These are phyloP conservation scores for Danio choprae DNA, from an alignment of 2,797 vertebrate genomes.

Conservation along the genomic window DNA sequence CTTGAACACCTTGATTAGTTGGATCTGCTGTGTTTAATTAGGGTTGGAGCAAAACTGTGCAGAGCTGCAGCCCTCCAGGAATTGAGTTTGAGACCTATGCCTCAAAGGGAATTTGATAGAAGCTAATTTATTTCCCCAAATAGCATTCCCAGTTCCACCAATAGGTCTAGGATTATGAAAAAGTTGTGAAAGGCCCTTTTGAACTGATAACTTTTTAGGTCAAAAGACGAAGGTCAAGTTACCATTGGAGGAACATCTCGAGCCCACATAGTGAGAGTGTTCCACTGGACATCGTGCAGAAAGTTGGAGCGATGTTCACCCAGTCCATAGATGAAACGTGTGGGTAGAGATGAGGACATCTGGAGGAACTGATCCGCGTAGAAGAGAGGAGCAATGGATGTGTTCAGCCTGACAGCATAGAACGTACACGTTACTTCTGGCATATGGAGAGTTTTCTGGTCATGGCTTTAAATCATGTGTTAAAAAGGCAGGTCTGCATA, in stretches of 20 bases:
- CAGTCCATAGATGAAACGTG: conserved; percentile 83
- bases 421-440: neutral
- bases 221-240: neutral
- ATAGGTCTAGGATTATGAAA: too few species aligned
- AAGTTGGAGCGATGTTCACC: conserved; percentile 86
- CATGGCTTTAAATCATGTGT: neutral
- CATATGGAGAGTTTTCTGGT: neutral
- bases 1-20: too few species aligned
- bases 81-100: too few species aligned
- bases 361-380: conserved; percentile 91
- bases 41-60: too few species aligned
- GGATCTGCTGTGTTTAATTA: too few species aligned
- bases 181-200: too few species aligned
- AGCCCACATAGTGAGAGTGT: conserved; percentile 88
- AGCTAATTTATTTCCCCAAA: too few species aligned
- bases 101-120: too few species aligned
- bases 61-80: too few species aligned
- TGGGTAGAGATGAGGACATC: conserved; percentile 81
- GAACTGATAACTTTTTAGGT: fast-evolving
- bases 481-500: neutral
- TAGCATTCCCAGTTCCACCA: too few species aligned
- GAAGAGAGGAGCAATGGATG: conserved; percentile 87
- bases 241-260: conserved; percentile 78
- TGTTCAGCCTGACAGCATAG: conserved; percentile 77
- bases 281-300: conserved; percentile 87